These are phyloP conservation scores for Vombatus ursinus DNA, from an alignment of 2,113 vertebrate genomes.

Conservation along the genomic window DNA sequence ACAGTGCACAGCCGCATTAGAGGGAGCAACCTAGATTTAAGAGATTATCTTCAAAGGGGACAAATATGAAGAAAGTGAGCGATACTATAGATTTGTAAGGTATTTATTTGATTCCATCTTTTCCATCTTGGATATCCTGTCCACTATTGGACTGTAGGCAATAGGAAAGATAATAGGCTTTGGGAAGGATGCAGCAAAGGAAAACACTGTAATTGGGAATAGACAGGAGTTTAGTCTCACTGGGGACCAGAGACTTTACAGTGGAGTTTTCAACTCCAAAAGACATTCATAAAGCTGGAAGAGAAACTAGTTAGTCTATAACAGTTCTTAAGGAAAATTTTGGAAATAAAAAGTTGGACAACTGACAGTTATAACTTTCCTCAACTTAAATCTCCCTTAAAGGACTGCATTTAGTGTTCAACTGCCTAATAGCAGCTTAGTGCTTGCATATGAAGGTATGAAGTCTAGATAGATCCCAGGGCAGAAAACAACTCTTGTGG, in stretches of 20 bases:
- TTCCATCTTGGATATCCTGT: conserved; percentile 45
- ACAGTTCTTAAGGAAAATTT: neutral
- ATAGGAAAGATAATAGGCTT: neutral
- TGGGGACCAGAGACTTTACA: conserved; percentile 3
- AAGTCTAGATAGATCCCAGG: conserved; percentile 33
- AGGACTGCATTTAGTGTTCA: conserved; percentile 1
- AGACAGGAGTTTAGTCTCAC: conserved; percentile 33
- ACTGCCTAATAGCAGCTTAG: neutral
- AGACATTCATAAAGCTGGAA: neutral
- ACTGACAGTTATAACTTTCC: neutral
- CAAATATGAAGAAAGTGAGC: conserved; percentile 8
- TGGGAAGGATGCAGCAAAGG: neutral
- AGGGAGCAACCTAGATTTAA: conserved; percentile 63
- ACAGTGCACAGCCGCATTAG: conserved; percentile 44
- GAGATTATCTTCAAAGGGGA: conserved; percentile 59
- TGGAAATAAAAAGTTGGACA: conserved; percentile 8
- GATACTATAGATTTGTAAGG: neutral
- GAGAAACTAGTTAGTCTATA: neutral
- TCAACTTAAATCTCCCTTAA: conserved; percentile 17
- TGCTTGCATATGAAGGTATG: neutral
- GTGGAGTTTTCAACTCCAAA: neutral
- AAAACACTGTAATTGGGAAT: conserved; percentile 42
- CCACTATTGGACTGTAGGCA: conserved; percentile 11
- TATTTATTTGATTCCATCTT: conserved; percentile 23
- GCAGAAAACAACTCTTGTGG: conserved; percentile 31